Percentiles rank a stretch among this genome's conserved stretches.
Evolutionary conservation across 2,888 invertebrate genomes (phyloP).

Genomic region (Polydrusus tereticollis): DNA sequence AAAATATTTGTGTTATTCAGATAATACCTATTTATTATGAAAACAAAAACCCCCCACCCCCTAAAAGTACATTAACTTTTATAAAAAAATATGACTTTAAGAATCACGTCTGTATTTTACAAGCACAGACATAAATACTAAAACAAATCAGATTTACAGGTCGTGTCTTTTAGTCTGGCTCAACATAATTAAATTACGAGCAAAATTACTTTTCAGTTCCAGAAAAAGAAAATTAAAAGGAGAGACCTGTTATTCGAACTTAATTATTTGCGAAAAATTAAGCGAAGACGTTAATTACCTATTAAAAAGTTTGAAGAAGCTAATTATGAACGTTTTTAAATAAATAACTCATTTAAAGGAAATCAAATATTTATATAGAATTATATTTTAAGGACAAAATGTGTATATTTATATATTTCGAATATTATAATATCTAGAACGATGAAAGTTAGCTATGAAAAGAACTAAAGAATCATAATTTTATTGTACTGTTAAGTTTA

Average conservation of each 20-base stretch:
- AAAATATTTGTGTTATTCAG: no score
- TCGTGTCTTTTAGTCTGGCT: slow-evolving; percentile 42
- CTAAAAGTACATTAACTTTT: neutral
- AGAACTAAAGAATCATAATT: no score
- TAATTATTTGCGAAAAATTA: slow-evolving; percentile 4
- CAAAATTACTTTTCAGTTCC: slow-evolving; percentile 26
- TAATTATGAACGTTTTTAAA: no score
- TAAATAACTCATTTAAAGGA: no score
- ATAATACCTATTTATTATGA: no score
- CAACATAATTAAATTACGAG: slow-evolving; percentile 43
- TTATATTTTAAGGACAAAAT: no score
- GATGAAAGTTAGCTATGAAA: no score
- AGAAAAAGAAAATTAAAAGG: slow-evolving; percentile 37
- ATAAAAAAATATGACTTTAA: neutral
- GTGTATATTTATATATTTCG: no score
- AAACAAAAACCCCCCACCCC: neutral
- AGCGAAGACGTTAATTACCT: neutral
- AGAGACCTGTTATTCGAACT: slow-evolving; percentile 19
- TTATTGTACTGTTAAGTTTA: no score
- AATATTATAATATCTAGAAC: no score
- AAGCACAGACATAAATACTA: slow-evolving; percentile 40
- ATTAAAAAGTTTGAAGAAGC: neutral
- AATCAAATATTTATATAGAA: no score
- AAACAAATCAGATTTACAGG: slow-evolving; percentile 42
- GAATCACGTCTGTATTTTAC: slow-evolving; percentile 27